These are phyloP conservation scores for Chloebia gouldiae DNA, from an alignment of 2,113 vertebrate genomes.

Conservation along the genomic window DNA sequence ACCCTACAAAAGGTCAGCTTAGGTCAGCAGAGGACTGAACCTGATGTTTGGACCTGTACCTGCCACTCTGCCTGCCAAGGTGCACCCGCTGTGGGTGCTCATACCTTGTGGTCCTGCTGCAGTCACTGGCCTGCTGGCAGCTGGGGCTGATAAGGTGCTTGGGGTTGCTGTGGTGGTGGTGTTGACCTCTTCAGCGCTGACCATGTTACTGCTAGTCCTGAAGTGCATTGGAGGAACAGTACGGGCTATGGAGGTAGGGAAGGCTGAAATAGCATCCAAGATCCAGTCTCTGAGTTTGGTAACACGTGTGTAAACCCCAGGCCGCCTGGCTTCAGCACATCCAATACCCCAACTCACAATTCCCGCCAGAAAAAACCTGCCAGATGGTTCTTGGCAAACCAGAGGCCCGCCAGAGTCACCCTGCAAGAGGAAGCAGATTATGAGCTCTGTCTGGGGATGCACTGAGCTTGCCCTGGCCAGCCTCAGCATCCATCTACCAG, in stretches of 20 bases:
- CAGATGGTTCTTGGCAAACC: constrained; percentile 88
- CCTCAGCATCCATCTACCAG: not conserved
- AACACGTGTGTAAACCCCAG: constrained; percentile 89
- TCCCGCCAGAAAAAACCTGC: constrained; percentile 90
- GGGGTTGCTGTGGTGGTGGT: not conserved
- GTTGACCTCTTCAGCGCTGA: not conserved
- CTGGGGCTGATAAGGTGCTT: not conserved
- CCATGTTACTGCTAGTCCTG: not conserved
- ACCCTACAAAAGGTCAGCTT: not conserved
- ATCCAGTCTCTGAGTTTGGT: constrained; percentile 90
- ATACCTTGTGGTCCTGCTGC: constrained; percentile 58
- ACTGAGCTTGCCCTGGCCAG: not conserved
- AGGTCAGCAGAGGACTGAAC: rapidly evolving
- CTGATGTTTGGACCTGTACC: not conserved
- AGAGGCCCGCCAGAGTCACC: constrained; percentile 95
- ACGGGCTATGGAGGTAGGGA: not conserved
- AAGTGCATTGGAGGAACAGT: not conserved
- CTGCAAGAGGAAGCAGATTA: constrained; percentile 62
- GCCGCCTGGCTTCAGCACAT: constrained; percentile 87
- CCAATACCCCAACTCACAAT: constrained; percentile 96
- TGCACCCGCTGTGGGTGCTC: not conserved
- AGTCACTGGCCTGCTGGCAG: not conserved
- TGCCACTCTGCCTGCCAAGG: not conserved
- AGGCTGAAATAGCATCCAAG: constrained; percentile 51
- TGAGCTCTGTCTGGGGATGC: not conserved